Base-by-base conservation (phyloP, 2,113 vertebrate species). In the Ptyas mucosa region DNA sequence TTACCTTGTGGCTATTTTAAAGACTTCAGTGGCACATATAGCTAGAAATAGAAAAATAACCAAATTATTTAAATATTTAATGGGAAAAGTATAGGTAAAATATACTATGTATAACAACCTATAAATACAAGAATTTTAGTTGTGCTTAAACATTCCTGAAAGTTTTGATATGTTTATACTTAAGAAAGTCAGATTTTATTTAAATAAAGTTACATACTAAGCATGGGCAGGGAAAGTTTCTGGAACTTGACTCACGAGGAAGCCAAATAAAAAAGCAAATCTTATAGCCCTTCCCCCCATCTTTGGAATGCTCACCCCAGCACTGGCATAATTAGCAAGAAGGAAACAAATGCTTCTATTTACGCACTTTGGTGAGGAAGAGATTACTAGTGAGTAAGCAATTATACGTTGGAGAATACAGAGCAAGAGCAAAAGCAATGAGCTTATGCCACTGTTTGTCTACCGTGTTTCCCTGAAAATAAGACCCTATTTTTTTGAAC, bases 1-100 rank as follows among this genome's bases (percentile, higher is more conserved):
- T 97, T 97, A 99, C 99, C 98, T 99, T 96, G 99, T 98, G 85
- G 99, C 99, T 96, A 99, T 99, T 98, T 99, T 99, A 97, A 99
- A 99, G 96, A 99, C 99, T 96, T 99, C 99, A 18, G 98, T 98
- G 95, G 99, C 98, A 0, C 99, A 99, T 95, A 98, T 98, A 97
- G 99, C 99, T 99, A 93, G n/a, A 97, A 94, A 87, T n/a, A 61
- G 15, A 92, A 3, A 92, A 93, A 2, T 12, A 90, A 24, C 49
- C 49, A 87, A 24, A 24, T 61, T 90, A 86, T 12, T 54, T 54
- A n/a, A 69, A 88, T 43, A 87, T 24, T n/a, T 43, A 39, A 52
- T 52, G 9, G 9, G 11, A 15, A 86, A 90, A 39, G 0, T 90
- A 26, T 24, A 54, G 14, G 64, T 88, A 58, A 87, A 69, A 3